Base-by-base conservation (phyloP, 2,113 vertebrate species). In the Phyllostomus hastatus region DNA sequence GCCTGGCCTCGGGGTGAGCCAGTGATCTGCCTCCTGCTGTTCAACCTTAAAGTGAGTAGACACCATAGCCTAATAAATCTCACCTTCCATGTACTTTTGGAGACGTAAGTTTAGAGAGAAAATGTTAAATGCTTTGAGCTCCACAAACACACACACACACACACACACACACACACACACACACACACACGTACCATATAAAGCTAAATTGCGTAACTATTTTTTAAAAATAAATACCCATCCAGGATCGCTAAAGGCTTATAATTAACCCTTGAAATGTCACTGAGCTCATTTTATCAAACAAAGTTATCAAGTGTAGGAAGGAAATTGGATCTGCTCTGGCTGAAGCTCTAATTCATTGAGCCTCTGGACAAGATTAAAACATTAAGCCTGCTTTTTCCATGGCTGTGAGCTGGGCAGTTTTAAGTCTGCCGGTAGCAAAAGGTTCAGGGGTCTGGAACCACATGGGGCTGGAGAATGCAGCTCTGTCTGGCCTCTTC, bases 101-200 rank as follows among this genome's bases (percentile, higher is more conserved):
- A 76, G 31, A 43, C 16, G 7, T 52, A 70, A 43, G 61, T 70
- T 67, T 89, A 22, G 64, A 94, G 35, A 95, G 24, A 86, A 94
- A 80, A 80, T 64, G 31, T 41, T 46, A 90, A 96, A 72, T 78
- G 81, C 66, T 57, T 82, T 73, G 78, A 88, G n/a, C 33, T 96
- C 26, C 88, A 67, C 70, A 80, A 5, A 69, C 12, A 57, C 33
- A 48, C 41, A 31, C 54, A 61, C 67, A 38, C 82, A 28, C 26
- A 38, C 35, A 66, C 31, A 67, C 84, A 89, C 46, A 80, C 73
- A 67, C 41, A 61, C 57, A 82, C 12, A 46, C 69, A 19, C 38
- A 61, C 48, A 67, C 67, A 46, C 31, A 54, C 15, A 66, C 33
- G 48, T 41, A 35, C 26, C 20, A 67, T 46, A 66, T 54, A 89